A percentile compares a stretch with the other conserved stretches of the same genome.
Conservation (phyloP, 2,113 vertebrate genomes). For the Tricholaema leucomelas region DNA sequence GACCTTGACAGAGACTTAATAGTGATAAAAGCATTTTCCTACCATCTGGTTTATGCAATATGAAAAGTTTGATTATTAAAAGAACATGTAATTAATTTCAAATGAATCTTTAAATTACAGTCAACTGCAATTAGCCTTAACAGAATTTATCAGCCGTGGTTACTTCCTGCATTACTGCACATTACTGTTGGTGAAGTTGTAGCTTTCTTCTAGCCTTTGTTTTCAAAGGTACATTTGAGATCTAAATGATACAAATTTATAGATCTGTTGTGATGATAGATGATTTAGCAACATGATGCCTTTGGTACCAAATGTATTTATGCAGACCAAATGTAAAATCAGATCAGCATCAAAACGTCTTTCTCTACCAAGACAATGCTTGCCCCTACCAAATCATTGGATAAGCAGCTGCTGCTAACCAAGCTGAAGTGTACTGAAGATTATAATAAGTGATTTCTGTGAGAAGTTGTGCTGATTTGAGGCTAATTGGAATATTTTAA, state of each 20-base stretch:
- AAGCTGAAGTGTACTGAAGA: neutral
- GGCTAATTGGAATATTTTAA: too few species aligned
- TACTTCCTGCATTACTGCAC: constrained; percentile 42
- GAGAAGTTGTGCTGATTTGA: neutral
- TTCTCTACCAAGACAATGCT: neutral
- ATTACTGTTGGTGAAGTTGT: constrained; percentile 23
- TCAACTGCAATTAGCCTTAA: constrained; percentile 53
- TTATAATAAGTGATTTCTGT: neutral
- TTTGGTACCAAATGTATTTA: neutral
- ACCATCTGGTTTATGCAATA: constrained; percentile 44
- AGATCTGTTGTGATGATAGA: neutral
- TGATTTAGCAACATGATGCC: neutral
- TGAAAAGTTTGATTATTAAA: constrained; percentile 36
- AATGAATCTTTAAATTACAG: constrained; percentile 45
- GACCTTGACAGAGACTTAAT: neutral
- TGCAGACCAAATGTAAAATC: neutral
- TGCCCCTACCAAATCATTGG: neutral
- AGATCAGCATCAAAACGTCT: neutral
- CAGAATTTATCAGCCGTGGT: constrained; percentile 20
- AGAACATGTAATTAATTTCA: constrained; percentile 46
- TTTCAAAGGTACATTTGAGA: neutral
- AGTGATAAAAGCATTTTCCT: neutral
- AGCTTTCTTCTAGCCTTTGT: neutral
- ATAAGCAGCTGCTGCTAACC: neutral
- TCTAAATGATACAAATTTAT: neutral